Evolutionary conservation across 2,888 invertebrate genomes (phyloP).

Genomic region (Pseudococcus longispinus): DNA sequence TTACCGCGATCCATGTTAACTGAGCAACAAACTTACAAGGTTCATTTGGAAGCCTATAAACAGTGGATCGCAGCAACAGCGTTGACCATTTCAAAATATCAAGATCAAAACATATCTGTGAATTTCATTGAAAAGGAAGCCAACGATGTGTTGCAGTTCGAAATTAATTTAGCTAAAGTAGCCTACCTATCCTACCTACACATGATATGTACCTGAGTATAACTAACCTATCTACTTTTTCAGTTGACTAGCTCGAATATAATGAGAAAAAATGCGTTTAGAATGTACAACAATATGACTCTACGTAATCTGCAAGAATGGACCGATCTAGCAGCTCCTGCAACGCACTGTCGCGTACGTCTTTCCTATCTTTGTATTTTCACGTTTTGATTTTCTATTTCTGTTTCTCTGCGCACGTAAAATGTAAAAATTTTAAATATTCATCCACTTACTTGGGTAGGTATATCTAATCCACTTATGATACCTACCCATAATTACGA

Average conservation of each 20-base stretch:
- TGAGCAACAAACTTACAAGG: constrained; percentile 60
- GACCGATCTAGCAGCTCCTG: constrained; percentile 60
- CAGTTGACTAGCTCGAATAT: constrained; percentile 60
- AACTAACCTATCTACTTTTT: neutral
- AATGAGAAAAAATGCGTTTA: constrained; percentile 61
- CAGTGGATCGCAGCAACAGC: constrained; percentile 60
- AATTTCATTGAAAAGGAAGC: constrained; percentile 61
- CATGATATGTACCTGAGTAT: neutral
- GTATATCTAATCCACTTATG: too few relatives aligned
- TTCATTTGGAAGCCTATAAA: constrained; percentile 60
- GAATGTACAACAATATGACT: constrained; percentile 62
- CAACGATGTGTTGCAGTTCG: constrained; percentile 65
- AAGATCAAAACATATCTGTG: constrained; percentile 58
- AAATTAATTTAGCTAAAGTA: constrained; percentile 66
- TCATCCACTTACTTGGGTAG: too few relatives aligned
- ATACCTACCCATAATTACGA: too few relatives aligned
- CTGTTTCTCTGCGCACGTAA: too few relatives aligned
- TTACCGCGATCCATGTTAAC: constrained; percentile 61
- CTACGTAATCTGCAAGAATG: constrained; percentile 61
- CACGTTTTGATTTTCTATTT: too few relatives aligned
- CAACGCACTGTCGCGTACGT: neutral
- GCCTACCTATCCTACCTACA: constrained; percentile 56
- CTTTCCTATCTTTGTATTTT: neutral
- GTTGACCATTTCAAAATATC: constrained; percentile 59
- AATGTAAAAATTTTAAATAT: too few relatives aligned